Percentiles rank a stretch among this genome's conserved stretches.
Evolutionary conservation across 1,140 invertebrate genomes (phyloP).

Genomic region (Coelopa frigida): DNA sequence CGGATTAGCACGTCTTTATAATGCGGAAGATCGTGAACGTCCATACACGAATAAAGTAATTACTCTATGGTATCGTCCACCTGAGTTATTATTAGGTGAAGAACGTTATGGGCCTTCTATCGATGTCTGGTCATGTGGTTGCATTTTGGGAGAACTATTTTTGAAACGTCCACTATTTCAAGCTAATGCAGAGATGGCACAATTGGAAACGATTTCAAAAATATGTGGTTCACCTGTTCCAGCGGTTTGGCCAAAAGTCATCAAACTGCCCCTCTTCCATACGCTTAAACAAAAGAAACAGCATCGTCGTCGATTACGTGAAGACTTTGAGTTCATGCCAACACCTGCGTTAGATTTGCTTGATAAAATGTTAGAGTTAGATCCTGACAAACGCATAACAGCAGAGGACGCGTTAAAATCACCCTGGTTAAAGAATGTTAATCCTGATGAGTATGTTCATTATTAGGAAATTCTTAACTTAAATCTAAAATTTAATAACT

Average conservation of each 20-base stretch:
- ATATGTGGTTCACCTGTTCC: constrained; percentile 94
- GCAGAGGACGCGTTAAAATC: constrained; percentile 91
- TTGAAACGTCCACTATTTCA: constrained; percentile 91
- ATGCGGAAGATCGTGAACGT: constrained; percentile 87
- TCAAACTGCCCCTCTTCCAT: constrained; percentile 87
- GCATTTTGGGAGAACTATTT: constrained; percentile 97
- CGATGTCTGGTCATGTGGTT: constrained; percentile 99
- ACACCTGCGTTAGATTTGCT: constrained; percentile 81
- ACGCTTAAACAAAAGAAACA: constrained; percentile 87
- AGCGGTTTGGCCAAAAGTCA: constrained; percentile 96
- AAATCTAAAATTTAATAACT: background rate
- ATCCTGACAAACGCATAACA: constrained; percentile 88
- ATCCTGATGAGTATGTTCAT: constrained; percentile 76
- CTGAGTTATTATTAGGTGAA: constrained; percentile 93
- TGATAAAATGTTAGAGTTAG: constrained; percentile 94
- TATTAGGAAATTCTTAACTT: background rate
- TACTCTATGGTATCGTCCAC: constrained; percentile 96
- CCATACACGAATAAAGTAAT: constrained; percentile 99
- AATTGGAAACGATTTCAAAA: constrained; percentile 90
- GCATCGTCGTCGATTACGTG: constrained; percentile 78
- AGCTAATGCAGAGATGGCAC: constrained; percentile 88
- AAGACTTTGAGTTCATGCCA: constrained; percentile 92
- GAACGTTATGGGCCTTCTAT: constrained; percentile 97
- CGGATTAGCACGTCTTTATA: constrained; percentile 92
- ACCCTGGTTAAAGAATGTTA: constrained; percentile 87